Conservation (phyloP, 1,140 invertebrate genomes). For the Physella acuta region DNA sequence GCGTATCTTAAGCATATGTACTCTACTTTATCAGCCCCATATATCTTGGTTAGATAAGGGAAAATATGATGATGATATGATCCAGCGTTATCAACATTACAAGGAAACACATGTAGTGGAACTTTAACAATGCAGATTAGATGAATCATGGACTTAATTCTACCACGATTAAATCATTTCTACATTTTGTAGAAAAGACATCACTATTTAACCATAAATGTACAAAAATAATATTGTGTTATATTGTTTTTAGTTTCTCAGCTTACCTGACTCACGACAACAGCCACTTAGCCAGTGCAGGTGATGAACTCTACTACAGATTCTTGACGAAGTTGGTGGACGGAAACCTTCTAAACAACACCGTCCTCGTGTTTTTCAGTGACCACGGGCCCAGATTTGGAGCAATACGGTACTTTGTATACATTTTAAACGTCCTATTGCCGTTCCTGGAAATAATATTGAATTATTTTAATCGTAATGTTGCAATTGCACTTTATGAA, state of each 20-base stretch:
- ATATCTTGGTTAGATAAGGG: no score
- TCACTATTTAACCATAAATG: conserved; percentile 27
- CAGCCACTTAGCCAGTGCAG: neutral
- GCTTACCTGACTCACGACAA: conserved; percentile 46
- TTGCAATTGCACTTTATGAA: no score
- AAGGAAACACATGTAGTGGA: conserved; percentile 12
- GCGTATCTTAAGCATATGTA: no score
- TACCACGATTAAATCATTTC: no score
- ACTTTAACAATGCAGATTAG: no score
- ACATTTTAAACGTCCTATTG: no score
- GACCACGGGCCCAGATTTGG: conserved; percentile 90
- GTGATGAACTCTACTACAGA: neutral
- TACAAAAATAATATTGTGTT: neutral
- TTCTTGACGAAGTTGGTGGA: conserved; percentile 8
- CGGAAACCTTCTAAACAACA: conserved; percentile 54
- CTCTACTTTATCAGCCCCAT: no score
- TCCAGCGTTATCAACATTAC: no score
- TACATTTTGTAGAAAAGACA: conserved; percentile 17
- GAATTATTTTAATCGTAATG: no score
- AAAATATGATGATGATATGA: no score
- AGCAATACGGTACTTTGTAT: conserved; percentile 72
- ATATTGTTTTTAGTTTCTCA: conserved; percentile 35
- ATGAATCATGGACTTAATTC: no score
- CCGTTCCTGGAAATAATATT: no score
- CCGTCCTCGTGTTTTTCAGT: conserved; percentile 75